phyloP scores from a whole-genome alignment of 2,797 vertebrate genomes.

The Propithecus deckenii region DNA sequence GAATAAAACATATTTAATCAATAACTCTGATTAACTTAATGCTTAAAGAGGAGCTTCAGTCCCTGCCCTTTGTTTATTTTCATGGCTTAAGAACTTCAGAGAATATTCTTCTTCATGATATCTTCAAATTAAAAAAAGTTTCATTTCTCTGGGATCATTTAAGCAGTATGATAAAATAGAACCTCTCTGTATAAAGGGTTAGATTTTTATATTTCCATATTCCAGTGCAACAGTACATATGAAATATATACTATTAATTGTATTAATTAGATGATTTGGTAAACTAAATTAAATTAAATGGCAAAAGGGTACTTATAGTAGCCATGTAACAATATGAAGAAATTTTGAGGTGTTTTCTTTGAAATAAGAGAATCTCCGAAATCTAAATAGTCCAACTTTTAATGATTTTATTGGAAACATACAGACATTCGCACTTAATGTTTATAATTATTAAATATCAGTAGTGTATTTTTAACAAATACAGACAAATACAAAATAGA shows the following conservation, averaged over 20 bases:
- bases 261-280: not conserved
- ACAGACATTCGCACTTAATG: not conserved
- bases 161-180: not conserved
- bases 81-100: not conserved
- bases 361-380: not conserved
- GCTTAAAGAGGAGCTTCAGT: not conserved
- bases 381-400: not conserved
- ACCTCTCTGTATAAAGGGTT: not conserved
- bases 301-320: not conserved
- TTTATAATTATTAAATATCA: not conserved
- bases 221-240: not conserved
- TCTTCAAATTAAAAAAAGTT: not conserved
- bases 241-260: not conserved
- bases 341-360: not conserved
- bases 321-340: not conserved
- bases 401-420: not conserved
- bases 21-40: not conserved
- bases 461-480: not conserved
- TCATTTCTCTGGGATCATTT: not conserved
- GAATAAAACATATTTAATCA: not conserved
- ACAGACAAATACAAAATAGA: not conserved
- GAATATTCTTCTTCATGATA: not conserved
- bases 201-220: not conserved
- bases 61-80: not conserved
- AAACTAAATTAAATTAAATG: not conserved